phyloP scores from a whole-genome alignment of 2,113 vertebrate species.

The pig (Sus scrofa) region T2T-Sscrofa CM000816.6:99191501-99192000 shows the following conservation, averaged over 20 bases:
- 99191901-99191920: conserved; percentile 48
- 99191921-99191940: conserved; percentile 40
- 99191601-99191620: no score
- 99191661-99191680: no score
- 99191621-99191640: no score
- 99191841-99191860: neutral
- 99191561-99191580: no score
- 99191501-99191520: no score
- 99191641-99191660: no score
- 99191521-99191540: no score
- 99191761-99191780: neutral
- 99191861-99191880: neutral
- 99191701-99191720: no score
- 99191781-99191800: neutral
- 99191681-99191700: no score
- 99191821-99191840: neutral
- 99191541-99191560: no score
- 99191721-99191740: neutral
- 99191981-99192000: conserved; percentile 45
- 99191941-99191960: conserved; percentile 64
- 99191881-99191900: conserved; percentile 30
- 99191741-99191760: neutral
- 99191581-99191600: no score
- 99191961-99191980: conserved; percentile 65
- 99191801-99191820: neutral